Percentiles rank a stretch among this genome's conserved stretches.
Conservation (phyloP, 1,140 invertebrate species). For the Drosophila biarmipes region DNA sequence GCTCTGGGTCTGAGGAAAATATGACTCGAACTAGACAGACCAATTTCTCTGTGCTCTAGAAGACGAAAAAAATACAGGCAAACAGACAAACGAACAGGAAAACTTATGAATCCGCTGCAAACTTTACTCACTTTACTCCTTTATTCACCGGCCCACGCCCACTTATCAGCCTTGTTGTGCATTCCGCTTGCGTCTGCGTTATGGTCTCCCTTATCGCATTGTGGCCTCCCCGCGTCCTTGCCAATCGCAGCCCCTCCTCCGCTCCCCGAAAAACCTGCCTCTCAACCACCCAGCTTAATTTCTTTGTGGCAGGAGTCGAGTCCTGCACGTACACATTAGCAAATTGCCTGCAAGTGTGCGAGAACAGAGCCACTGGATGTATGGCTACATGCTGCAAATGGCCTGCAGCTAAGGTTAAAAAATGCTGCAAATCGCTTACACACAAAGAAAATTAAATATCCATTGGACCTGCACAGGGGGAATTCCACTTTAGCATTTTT, state of each 20-base stretch:
- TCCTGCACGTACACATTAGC: slow-evolving; percentile 74
- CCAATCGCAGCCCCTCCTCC: slow-evolving; percentile 17
- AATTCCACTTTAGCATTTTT: not conserved
- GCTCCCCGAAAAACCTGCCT: slow-evolving; percentile 1
- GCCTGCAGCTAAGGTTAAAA: slow-evolving; percentile 39
- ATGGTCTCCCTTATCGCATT: slow-evolving; percentile 42
- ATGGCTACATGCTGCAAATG: slow-evolving; percentile 24
- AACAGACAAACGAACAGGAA: slow-evolving; percentile 2
- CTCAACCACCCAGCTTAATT: slow-evolving; percentile 46
- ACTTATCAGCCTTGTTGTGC: slow-evolving; percentile 49
- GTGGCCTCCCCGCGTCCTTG: slow-evolving; percentile 20
- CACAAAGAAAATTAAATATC: slow-evolving; percentile 2
- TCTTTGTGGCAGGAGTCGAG: slow-evolving; percentile 58
- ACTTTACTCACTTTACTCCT: slow-evolving; percentile 59
- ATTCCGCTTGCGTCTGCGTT: slow-evolving; percentile 36
- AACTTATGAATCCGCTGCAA: slow-evolving; percentile 63
- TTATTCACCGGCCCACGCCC: slow-evolving; percentile 57
- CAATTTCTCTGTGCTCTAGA: slow-evolving; percentile 44
- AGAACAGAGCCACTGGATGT: slow-evolving; percentile 9
- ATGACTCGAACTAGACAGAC: slow-evolving; percentile 63
- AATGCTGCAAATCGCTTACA: slow-evolving; percentile 42
- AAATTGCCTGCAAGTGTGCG: slow-evolving; percentile 64
- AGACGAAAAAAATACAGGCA: not conserved
- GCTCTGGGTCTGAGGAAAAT: slow-evolving; percentile 46
- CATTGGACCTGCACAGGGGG: not conserved